phyloP scores from a whole-genome alignment of 2,888 invertebrate genomes.

The Caenorhabditis sp. region DNA sequence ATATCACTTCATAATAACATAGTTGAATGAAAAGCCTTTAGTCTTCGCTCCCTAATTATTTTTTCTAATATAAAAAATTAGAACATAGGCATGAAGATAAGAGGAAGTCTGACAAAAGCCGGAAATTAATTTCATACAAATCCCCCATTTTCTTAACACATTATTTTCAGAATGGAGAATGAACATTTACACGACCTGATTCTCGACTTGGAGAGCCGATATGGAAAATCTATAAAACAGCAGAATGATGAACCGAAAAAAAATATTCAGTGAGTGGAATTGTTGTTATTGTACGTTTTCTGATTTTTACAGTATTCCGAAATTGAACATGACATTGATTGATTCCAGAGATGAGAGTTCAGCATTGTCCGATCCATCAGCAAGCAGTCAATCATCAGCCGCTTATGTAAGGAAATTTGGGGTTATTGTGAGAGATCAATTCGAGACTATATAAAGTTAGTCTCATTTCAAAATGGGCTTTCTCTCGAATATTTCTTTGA shows the following conservation, averaged over 20 bases:
- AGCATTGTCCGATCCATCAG: neutral
- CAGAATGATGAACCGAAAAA: neutral
- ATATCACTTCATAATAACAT: no score
- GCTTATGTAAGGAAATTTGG: neutral
- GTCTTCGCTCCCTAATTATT: no score
- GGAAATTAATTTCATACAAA: neutral
- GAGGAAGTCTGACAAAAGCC: no score
- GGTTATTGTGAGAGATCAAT: neutral
- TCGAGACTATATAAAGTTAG: no score
- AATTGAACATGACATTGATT: constrained; percentile 38
- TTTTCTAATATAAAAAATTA: no score
- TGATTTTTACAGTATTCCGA: constrained; percentile 37
- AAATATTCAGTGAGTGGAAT: neutral
- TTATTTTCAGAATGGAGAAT: constrained; percentile 39
- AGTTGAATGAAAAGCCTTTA: no score
- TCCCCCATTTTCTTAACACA: no score
- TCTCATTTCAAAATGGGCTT: no score
- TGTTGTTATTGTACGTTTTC: neutral
- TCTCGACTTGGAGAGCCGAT: constrained; percentile 7
- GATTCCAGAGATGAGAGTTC: constrained; percentile 7
- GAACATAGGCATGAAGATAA: no score
- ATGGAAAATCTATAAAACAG: neutral
- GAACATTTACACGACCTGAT: constrained; percentile 23
- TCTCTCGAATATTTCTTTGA: no score
- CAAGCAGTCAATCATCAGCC: neutral